Base-by-base conservation (phyloP, 2,113 vertebrate genomes). In the Nothoprocta perdicaria region DNA sequence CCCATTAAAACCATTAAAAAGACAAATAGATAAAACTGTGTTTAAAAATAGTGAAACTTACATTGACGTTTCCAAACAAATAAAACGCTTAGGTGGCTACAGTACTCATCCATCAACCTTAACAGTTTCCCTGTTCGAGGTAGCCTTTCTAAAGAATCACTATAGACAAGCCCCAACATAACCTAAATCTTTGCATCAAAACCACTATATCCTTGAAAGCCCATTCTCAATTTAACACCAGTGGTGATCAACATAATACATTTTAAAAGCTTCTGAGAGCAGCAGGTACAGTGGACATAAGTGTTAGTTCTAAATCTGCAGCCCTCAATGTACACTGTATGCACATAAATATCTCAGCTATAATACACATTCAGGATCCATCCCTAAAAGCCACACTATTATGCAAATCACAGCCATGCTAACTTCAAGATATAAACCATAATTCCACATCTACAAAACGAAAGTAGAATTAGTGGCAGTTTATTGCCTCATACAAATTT, bases 401-500 rank as follows among this genome's bases (percentile, higher is more conserved):
- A 91, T 29, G 95, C 93, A 95, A 97, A 98, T 97, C 97, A 97
- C 95, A 97, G 97, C 95, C 98, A 98, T 97, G 97, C 98, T 97
- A 97, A 97, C 93, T 96, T 96, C 93, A 97, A 95, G 95, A 95
- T 97, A 98, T 95, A 97, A 97, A 97, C 96, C 97, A 97, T 97
- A 97, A 98, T 97, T 97, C 96, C 97, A 98, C 97, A 7, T 96
- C 97, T 98, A 98, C 96, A 90, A 95, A 97, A 96, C 53, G 73
- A 95, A 97, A 97, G 97, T 96, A 98, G 95, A 98, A 98, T 98
- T 97, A 97, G 96, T 97, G 98, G 97, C 98, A 98, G 97, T 98
- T 98, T 97, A 98, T 98, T 98, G 97, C 98, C 97, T 97, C 96
- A 98, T 98, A 98, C 97, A 98, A 98, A 98, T 98, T 96, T 97